Evolutionary conservation across 2,888 invertebrate species (phyloP).

Genomic region (Agrotis clavis): DNA sequence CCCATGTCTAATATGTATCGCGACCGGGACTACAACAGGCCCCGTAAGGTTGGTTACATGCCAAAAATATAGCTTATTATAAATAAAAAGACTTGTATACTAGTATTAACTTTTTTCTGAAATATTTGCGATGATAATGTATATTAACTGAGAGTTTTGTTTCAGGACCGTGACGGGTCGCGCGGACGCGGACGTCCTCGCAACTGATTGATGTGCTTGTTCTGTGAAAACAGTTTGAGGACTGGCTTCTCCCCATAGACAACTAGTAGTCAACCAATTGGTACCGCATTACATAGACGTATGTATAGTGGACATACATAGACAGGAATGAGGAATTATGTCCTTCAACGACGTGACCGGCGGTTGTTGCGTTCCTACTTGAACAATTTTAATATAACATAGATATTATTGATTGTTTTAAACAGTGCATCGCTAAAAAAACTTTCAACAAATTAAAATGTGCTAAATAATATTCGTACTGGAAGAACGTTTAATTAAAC

Average conservation of each 20-base stretch:
- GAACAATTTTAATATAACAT: constrained; percentile 88
- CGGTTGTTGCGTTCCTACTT: constrained; percentile 82
- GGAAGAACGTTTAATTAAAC: constrained; percentile 88
- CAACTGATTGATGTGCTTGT: constrained; percentile 80
- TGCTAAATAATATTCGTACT: constrained; percentile 89
- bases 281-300: constrained; percentile 84
- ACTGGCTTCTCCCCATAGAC: constrained; percentile 91
- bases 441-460: constrained; percentile 90
- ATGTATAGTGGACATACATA: constrained; percentile 76
- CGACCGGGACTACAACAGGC: constrained; percentile 85
- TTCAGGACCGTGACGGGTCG: constrained; percentile 88
- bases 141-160: constrained; percentile 57
- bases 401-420: constrained; percentile 88
- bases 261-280: constrained; percentile 88
- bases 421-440: constrained; percentile 89
- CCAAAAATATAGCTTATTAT: constrained; percentile 18
- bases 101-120: not conserved
- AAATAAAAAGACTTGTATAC: not conserved
- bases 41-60: constrained; percentile 80
- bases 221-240: constrained; percentile 83
- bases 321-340: constrained; percentile 74
- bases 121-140: constrained; percentile 15
- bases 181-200: constrained; percentile 88
- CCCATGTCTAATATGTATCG: constrained; percentile 78
- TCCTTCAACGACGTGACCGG: constrained; percentile 76